Evolutionary conservation across 2,797 vertebrate species (phyloP), one percentile per base, ranked within the genome.

Genomic region (Gallinago stenura): DNA sequence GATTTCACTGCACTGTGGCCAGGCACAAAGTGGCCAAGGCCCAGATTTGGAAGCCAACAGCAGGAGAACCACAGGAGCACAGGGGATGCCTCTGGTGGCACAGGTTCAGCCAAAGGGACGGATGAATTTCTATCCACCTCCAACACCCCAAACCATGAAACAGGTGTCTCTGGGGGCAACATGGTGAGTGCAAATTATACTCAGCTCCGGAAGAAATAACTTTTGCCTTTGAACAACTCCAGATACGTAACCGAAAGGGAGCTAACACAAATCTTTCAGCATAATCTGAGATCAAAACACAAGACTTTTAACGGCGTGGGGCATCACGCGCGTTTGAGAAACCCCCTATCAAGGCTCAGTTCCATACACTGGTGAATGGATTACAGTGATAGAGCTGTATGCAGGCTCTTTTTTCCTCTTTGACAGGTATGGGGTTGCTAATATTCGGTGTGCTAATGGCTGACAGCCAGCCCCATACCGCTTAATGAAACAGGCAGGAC

Each of bases 211-310:
- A 85, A 90, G 45, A 82, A 94, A 73, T 53, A 91, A 87, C 20
- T 58, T 83, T 39, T 69, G 28, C 50, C 79, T 95, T 96, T 78
- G 66, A 94, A 88, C n/a, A 83, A 25, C 72, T 83, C 91, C 70
- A 92, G 87, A 66, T 75, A 17, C 35, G 45, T 62, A 88, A 76
- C 66, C 77, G 26, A 80, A 76, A 93, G 41, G 19, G 21, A 95
- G 68, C 11, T 61, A 62, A 51, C n/a, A 81, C 69, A 93, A 80
- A 91, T 54, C 73, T 85, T 94, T 77, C 81, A 70, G 33, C 16
- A 39, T 83, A 94, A 96, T 88, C 96, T 83, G 81, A 89, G 85
- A 93, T 85, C 64, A 87, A 96, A 97, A 94, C 78, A 73, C 31
- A 89, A 93, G 90, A 89, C 26, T 72, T 73, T 39, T 58, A 76